Base-by-base conservation (phyloP, 2,113 vertebrate species). In the Melanerpes aurifrons region DNA sequence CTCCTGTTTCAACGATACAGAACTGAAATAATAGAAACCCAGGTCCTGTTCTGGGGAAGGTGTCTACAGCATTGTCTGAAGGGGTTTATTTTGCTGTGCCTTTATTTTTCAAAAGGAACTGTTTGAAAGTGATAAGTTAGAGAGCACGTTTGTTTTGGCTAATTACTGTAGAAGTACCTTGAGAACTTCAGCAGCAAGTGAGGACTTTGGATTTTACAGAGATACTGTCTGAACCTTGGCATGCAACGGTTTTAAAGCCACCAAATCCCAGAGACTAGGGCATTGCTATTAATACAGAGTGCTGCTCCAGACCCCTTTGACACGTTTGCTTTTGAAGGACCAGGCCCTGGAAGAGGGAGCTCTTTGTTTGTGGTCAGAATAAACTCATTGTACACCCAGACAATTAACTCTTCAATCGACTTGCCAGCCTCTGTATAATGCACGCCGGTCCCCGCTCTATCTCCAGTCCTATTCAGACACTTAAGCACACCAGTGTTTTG, bases 351-450 rank as follows among this genome's bases (percentile, higher is more conserved):
- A 97, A 98, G 96, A 98, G 97, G 96, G 97, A 97, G 97, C 93
- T 96, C 98, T 98, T 98, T 98, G 98, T 98, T 82, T 97, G 92
- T 63, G n/a, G 86, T 96, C 96, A 98, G 98, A 98, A 98, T 98
- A 98, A 98, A 98, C 95, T 95, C 97, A 98, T 98, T 98, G 98
- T 98, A 97, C 96, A 97, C 95, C 87, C 97, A 97, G 95, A 98
- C 98, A 98, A 98, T 98, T 98, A 98, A 98, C 97, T 98, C 97
- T 96, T 98, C 97, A 97, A 97, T 97, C 20, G 96, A 97, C 97
- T 98, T 96, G 97, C 97, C 96, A 97, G 96, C 66, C 89, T 96
- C 97, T 97, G 95, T 96, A 97, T 96, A 97, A 98, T 98, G 96
- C 95, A 84, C 77, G 83, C 90, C 43, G 13, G 86, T 96, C 87